Evolutionary conservation across 2,797 vertebrate genomes (phyloP).

Genomic region (Odontamblyopus lacepedii): DNA sequence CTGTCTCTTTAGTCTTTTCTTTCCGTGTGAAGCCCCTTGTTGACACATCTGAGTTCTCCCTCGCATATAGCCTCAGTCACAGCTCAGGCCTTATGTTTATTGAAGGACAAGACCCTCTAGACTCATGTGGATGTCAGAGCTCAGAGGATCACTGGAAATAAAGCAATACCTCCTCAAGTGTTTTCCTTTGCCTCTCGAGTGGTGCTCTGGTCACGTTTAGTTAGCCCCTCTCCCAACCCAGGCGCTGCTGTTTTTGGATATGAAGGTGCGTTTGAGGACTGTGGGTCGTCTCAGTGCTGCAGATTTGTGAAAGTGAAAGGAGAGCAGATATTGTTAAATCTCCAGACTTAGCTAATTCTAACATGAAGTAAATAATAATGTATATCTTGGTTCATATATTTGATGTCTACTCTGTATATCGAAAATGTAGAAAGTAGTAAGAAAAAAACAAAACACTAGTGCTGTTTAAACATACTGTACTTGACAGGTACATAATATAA

Average conservation of each 20-base stretch:
- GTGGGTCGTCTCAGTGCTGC: constrained; percentile 24
- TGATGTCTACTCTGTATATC: too few relatives aligned
- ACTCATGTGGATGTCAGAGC: constrained; percentile 14
- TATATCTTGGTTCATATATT: too few relatives aligned
- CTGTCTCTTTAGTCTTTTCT: background rate
- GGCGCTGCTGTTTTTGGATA: constrained; percentile 10
- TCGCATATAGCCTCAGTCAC: background rate
- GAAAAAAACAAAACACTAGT: too few relatives aligned
- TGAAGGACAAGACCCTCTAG: constrained; percentile 16
- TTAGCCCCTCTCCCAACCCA: constrained; percentile 10
- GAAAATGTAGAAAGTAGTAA: too few relatives aligned
- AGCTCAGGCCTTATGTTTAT: constrained; percentile 16
- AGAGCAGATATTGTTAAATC: constrained; percentile 22
- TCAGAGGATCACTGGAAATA: constrained; percentile 20
- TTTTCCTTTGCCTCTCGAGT: constrained; percentile 21
- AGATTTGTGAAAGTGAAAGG: constrained; percentile 18
- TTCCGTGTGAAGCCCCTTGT: background rate
- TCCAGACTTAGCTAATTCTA: too few relatives aligned
- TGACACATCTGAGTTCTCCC: background rate
- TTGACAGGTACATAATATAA: too few relatives aligned
- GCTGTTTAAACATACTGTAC: too few relatives aligned
- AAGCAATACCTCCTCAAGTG: constrained; percentile 25
- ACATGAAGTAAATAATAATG: too few relatives aligned
- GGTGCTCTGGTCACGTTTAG: constrained; percentile 9
- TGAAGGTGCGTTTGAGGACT: constrained; percentile 30